Base-by-base conservation (phyloP, 2,888 invertebrate genomes). In the Macrostomum cliftonense region DNA sequence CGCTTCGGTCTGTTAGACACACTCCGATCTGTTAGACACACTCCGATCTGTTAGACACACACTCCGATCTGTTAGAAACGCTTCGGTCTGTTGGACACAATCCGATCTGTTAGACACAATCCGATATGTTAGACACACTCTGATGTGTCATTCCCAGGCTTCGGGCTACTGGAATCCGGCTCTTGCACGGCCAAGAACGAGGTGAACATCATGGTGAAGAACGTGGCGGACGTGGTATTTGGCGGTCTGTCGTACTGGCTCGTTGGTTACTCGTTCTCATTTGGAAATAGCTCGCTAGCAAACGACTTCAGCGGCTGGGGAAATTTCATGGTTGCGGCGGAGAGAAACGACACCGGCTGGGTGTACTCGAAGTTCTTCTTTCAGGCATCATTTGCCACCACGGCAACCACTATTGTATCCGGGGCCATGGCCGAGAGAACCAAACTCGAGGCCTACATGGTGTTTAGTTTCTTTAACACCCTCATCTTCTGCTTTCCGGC, bases 361-460 rank as follows among this genome's bases (percentile, higher is more conserved):
- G 54, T 57, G 1, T 61, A 56, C 42, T 56, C 61, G 11, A 57
- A 58, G 40, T 62, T 61, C 47, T 57, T 62, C 51, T 62, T 62
- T 45, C 60, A 61, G 51, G 71, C 59, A 1, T 60, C 60, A 2
- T 62, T 62, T 48, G 59, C 62, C 7, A 61, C 62, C 1, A 62
- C 62, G 2, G 59, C 62, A 1, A 62, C 63, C 13, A 63, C 63
- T 1, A 63, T 63, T 16, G 63, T 63, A 5, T 62, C 62, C 57
- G 62, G 65, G 0, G 63, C 64, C 19, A 66, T 65, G 65, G 66
- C 65, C 1, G 66, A 66, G 51, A 51, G 67, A 43, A 65, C 64
- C 7, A 63, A 62, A 49, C 55, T 67, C 16, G 54, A 54, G 2
- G 57, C 64, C 12, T 67, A 67, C 53, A 61, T 63, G 13, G 37